phyloP scores from a whole-genome alignment of 2,888 invertebrate genomes.

The Amitus sp. region DNA sequence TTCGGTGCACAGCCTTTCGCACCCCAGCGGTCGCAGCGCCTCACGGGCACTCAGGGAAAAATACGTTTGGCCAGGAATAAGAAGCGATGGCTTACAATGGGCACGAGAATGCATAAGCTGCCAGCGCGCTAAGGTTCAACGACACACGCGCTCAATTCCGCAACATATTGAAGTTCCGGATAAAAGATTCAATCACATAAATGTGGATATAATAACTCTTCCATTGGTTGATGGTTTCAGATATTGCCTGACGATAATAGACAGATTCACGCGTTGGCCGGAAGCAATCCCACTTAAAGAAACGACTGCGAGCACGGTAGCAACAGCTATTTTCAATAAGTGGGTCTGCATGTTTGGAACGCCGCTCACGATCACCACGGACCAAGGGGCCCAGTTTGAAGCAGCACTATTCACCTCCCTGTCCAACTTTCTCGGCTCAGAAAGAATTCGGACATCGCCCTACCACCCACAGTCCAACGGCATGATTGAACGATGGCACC shows the following conservation, averaged over 20 bases:
- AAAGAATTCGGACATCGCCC: constrained; percentile 17
- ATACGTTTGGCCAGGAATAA: constrained; percentile 43
- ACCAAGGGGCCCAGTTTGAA: constrained; percentile 47
- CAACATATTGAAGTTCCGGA: constrained; percentile 32
- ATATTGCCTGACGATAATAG: constrained; percentile 2
- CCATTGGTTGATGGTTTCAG: not conserved
- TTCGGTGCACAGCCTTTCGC: not conserved
- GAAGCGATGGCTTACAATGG: constrained; percentile 42
- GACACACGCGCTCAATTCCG: constrained; percentile 41
- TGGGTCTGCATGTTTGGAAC: constrained; percentile 45
- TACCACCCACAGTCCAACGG: constrained; percentile 30
- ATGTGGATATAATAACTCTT: not conserved
- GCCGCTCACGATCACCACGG: constrained; percentile 39
- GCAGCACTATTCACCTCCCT: constrained; percentile 35
- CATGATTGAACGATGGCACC: constrained; percentile 28
- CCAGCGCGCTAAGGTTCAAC: constrained; percentile 47
- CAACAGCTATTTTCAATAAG: not conserved
- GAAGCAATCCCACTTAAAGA: not conserved
- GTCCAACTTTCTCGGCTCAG: constrained; percentile 11
- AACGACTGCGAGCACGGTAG: not conserved
- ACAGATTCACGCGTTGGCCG: constrained; percentile 4
- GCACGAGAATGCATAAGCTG: constrained; percentile 44
- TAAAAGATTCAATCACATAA: constrained; percentile 27
- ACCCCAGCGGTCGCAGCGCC: constrained; percentile 23
- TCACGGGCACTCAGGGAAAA: constrained; percentile 29